These are phyloP conservation scores for Aegypius monachus DNA, from an alignment of 2,113 vertebrate species.

Conservation along the genomic window DNA sequence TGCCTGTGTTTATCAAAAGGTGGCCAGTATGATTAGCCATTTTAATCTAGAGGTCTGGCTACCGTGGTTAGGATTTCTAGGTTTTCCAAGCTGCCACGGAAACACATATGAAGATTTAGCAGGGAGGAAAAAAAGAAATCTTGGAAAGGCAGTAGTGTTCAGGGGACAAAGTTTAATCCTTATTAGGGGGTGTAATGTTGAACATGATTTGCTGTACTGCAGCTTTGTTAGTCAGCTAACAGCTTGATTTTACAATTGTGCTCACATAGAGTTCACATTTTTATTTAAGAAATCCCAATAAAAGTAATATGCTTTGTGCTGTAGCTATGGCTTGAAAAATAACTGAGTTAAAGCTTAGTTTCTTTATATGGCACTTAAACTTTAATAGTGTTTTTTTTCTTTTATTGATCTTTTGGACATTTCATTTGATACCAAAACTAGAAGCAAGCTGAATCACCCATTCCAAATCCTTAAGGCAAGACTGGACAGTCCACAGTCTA, in stretches of 20 bases:
- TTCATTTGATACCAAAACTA: background rate
- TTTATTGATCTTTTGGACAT: constrained; percentile 8
- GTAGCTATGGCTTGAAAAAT: constrained; percentile 6
- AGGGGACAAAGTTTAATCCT: constrained; percentile 15
- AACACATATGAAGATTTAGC: background rate
- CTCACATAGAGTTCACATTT: background rate
- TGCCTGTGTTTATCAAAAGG: background rate
- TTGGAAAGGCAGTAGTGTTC: background rate
- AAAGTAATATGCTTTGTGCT: background rate
- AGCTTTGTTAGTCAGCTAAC: constrained; percentile 4
- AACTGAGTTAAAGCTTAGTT: background rate
- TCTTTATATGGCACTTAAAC: background rate
- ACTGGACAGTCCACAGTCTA: background rate
- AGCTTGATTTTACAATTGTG: constrained; percentile 15
- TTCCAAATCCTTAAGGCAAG: background rate
- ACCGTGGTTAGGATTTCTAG: background rate
- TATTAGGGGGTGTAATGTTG: background rate
- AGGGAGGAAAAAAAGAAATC: background rate
- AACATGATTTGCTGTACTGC: background rate
- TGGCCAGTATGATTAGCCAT: background rate
- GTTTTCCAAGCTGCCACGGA: background rate
- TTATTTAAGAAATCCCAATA: constrained; percentile 31
- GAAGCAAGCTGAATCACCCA: background rate
- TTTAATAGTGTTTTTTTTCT: background rate
- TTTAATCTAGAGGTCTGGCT: background rate